Percentiles rank a stretch among this genome's conserved stretches.
These are phyloP conservation scores for Sciurus vulgaris DNA, from an alignment of 2,797 vertebrate genomes.

Conservation along the genomic window DNA sequence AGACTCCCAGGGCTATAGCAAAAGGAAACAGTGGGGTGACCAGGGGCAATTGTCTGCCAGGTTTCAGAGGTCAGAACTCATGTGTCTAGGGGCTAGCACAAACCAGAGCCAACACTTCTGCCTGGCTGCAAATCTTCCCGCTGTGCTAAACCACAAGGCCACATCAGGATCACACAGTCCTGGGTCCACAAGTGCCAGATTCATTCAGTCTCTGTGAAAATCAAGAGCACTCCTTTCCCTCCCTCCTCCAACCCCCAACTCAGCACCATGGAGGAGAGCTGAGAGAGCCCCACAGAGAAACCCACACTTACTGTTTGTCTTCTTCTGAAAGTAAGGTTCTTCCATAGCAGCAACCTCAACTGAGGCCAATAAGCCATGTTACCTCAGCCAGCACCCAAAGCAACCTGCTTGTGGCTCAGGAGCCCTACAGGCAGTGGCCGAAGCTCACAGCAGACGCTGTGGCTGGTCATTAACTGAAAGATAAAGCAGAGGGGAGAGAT, in stretches of 20 bases:
- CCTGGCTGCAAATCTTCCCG: neutral
- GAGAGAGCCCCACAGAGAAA: neutral
- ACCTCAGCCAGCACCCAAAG: conserved; percentile 84
- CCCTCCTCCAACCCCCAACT: neutral
- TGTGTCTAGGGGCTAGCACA: neutral
- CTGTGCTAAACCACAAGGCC: neutral
- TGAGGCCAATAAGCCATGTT: conserved; percentile 95
- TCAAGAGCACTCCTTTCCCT: neutral
- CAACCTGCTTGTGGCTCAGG: conserved; percentile 76
- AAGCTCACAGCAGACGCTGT: conserved; percentile 82
- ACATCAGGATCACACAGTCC: neutral
- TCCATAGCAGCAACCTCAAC: conserved; percentile 96
- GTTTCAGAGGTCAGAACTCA: neutral
- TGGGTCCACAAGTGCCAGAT: neutral
- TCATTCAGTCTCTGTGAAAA: neutral
- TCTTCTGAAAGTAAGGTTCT: conserved; percentile 96
- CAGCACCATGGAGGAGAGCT: neutral
- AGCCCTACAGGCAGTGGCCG: conserved; percentile 75
- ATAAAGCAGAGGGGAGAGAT: conserved; percentile 46
- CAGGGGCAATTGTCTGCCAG: neutral
- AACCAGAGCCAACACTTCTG: neutral
- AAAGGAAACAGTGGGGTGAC: neutral
- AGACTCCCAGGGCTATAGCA: neutral
- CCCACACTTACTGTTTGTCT: conserved; percentile 93
- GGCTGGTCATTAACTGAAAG: conserved; percentile 89